Base-by-base conservation (phyloP, 2,797 vertebrate genomes). In the Pseudomugil tenellus region DNA sequence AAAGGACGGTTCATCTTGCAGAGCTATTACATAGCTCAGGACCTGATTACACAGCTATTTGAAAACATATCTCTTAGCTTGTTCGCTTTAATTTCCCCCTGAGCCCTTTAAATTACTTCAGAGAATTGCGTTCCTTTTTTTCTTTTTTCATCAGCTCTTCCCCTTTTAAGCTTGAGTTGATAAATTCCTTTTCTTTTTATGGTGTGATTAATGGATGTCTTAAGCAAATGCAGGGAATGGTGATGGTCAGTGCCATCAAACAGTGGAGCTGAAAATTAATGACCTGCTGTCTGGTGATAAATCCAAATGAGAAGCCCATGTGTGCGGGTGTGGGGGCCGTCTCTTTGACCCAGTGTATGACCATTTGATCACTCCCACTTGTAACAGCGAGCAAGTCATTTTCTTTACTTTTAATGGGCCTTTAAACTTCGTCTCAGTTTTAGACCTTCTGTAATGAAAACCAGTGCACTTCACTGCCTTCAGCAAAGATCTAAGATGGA, bases 1-100 rank as follows among this genome's bases (percentile, higher is more conserved):
- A 90, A 89, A 89, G 76, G 80, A 70, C 53, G 37, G 61, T 84
- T 91, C 77, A 84, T 90, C 67, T 87, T 92, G 81, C 79, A 81
- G 76, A 76, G 79, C 74, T 81, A 90, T 90, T 89, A 89, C 79
- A 86, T 80, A 82, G 87, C 86, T 86, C 53, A 74, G 75, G 87
- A 89, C 87, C 77, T 86, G 81, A 91, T 87, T 90, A 91, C 84
- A 85, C 89, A 91, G 87, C 76, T 74, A 90, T 89, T 89, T 91
- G 81, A 83, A 84, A 90, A 92, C 53, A 80, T 87, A 86, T 91
- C 88, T 82, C 90, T 87, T 74, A 81, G 84, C 83, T 89, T 88
- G 79, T 88, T 92, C 85, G 49, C 84, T 88, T 89, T 89, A 79
- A 91, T 92, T 92, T 87, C 74, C 84, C 89, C 82, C 81, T 86